Conservation (phyloP, 2,797 vertebrate species). For the Crenuchus spilurus region DNA sequence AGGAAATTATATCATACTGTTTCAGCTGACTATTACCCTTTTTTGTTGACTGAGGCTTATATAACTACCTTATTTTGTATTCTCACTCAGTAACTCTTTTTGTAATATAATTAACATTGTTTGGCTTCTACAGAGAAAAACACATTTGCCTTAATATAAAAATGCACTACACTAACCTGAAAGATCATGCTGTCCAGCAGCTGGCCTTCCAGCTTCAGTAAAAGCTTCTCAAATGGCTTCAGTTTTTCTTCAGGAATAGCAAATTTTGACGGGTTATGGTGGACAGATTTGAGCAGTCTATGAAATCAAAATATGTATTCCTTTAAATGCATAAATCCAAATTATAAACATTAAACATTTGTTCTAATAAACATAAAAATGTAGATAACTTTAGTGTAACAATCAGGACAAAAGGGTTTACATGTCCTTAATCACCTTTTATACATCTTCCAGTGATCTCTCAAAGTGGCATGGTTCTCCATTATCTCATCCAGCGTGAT, state of each 20-base stretch:
- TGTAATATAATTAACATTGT: too few species aligned
- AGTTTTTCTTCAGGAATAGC: constrained; percentile 94
- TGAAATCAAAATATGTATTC: constrained; percentile 21
- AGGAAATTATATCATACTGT: too few species aligned
- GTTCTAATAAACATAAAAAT: too few species aligned
- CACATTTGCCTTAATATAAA: neutral
- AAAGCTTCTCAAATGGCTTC: constrained; percentile 96
- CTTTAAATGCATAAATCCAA: neutral
- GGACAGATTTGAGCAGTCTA: constrained; percentile 96
- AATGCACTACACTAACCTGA: constrained; percentile 78
- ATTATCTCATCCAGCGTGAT: constrained; percentile 96
- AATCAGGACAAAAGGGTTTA: too few species aligned
- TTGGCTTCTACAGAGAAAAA: too few species aligned
- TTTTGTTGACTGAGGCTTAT: too few species aligned
- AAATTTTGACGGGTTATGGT: constrained; percentile 97
- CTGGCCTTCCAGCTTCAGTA: constrained; percentile 93
- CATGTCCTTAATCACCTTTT: constrained; percentile 85
- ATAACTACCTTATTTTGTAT: too few species aligned
- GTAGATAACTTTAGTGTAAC: too few species aligned
- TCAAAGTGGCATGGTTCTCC: constrained; percentile 91
- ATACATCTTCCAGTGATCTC: constrained; percentile 99
- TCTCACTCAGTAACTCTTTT: too few species aligned
- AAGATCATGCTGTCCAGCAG: constrained; percentile 94
- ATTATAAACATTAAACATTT: neutral
- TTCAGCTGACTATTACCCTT: too few species aligned